Conservation (phyloP, 2,797 vertebrate species). For the Monodelphis domestica region DNA sequence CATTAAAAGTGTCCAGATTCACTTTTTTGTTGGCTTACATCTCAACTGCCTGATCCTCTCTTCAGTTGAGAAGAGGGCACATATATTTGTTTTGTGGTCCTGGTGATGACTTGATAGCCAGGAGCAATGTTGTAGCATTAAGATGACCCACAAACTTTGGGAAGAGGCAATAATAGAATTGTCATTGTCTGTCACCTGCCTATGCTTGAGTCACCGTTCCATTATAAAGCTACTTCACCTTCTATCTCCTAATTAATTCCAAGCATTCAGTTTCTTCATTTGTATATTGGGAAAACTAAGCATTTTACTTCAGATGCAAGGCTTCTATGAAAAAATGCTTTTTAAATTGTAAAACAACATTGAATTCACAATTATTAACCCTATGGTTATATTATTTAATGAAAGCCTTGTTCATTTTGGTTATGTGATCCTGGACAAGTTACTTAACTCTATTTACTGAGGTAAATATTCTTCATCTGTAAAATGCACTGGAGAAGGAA, state of each 20-base stretch:
- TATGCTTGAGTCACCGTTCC: too few relatives aligned
- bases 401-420: background rate
- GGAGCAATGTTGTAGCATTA: background rate
- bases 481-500: too few relatives aligned
- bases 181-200: background rate
- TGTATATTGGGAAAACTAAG: background rate
- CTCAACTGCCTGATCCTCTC: background rate
- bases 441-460: too few relatives aligned
- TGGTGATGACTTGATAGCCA: background rate
- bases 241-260: background rate
- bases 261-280: background rate
- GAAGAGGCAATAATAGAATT: background rate
- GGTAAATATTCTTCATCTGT: too few relatives aligned
- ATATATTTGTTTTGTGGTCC: background rate
- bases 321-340: background rate
- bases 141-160: background rate
- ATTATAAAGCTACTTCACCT: background rate
- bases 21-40: background rate
- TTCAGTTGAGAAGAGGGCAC: background rate
- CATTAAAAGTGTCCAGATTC: background rate
- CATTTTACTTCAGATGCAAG: background rate
- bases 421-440: too few relatives aligned
- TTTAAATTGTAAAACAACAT: background rate
- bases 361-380: background rate
- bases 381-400: background rate